phyloP scores from a whole-genome alignment of 2,113 vertebrate species.

The Corythornis madagascariensis region DNA sequence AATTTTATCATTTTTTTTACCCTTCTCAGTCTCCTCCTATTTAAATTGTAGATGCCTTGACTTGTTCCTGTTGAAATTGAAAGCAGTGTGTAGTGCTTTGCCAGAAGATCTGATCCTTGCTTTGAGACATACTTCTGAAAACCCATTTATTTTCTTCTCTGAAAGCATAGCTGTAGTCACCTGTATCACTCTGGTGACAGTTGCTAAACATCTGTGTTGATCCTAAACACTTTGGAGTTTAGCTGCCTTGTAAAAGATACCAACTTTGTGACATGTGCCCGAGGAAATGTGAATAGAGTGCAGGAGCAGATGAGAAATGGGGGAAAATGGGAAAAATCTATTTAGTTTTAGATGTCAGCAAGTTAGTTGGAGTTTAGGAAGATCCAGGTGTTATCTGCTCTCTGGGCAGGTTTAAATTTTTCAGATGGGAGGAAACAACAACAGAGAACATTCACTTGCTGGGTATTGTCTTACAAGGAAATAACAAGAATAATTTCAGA shows the following conservation, averaged over 20 bases:
- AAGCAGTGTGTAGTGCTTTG: not conserved
- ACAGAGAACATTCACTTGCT: not conserved
- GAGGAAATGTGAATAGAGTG: not conserved
- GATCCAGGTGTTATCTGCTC: not conserved
- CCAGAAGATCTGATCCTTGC: not conserved
- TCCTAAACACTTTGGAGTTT: not conserved
- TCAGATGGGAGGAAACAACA: not conserved
- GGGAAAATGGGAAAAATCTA: not conserved
- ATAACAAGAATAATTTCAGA: not conserved
- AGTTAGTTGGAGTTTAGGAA: not conserved
- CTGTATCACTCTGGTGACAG: not conserved
- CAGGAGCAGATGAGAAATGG: not conserved
- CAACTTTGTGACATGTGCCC: not conserved
- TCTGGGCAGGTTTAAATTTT: not conserved
- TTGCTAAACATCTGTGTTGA: not conserved
- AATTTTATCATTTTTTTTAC: no score
- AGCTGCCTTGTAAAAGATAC: not conserved
- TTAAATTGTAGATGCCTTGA: not conserved
- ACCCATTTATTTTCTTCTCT: not conserved
- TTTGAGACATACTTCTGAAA: not conserved
- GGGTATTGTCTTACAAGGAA: not conserved
- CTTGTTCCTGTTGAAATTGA: not conserved
- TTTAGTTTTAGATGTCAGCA: not conserved
- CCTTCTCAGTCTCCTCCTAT: not conserved
- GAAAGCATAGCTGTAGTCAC: not conserved